Evolutionary conservation across 2,113 vertebrate genomes (phyloP).

Genomic region (Sturnira hondurensis): DNA sequence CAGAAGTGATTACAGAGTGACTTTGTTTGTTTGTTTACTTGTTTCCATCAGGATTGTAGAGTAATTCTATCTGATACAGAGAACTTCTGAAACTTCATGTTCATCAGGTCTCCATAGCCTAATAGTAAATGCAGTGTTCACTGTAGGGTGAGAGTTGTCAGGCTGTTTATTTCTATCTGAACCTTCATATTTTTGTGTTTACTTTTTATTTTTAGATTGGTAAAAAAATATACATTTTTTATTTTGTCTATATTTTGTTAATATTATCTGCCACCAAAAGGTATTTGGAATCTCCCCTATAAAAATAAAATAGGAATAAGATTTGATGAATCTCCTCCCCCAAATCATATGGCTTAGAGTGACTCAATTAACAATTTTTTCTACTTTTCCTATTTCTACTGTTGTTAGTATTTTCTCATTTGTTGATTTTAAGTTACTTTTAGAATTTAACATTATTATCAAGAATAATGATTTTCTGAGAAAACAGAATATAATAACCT

Average conservation of each 20-base stretch:
- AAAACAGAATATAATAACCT: neutral
- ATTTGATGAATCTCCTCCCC: neutral
- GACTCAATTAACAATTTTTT: neutral
- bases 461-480: neutral
- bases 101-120: neutral
- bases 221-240: neutral
- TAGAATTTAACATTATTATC: neutral
- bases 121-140: neutral
- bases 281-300: neutral
- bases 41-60: neutral
- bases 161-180: neutral
- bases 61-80: neutral
- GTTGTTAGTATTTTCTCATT: neutral
- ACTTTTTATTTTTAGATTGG: neutral
- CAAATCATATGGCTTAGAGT: neutral
- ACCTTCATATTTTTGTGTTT: constrained; percentile 21
- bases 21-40: neutral
- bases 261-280: neutral
- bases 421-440: neutral
- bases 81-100: constrained; percentile 5
- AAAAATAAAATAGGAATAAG: neutral
- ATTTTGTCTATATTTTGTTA: neutral
- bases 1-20: neutral
- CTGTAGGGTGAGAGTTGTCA: neutral
- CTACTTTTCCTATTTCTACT: neutral